Conservation (phyloP, 2,888 invertebrate species). For the Dioctria linearis region DNA sequence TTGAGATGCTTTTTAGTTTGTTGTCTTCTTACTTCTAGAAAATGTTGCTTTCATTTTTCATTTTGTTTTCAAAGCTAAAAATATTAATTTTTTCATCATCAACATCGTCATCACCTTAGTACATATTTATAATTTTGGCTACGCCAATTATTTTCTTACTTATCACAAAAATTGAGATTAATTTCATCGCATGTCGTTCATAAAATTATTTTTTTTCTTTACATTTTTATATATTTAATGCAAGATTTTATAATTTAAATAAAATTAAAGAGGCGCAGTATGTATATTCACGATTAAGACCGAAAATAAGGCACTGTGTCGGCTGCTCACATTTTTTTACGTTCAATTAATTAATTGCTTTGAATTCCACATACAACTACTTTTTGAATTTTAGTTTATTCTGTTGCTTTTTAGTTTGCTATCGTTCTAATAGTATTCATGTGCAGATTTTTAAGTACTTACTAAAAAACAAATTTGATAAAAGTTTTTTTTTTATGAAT, state of each 20-base stretch:
- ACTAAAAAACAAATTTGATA: too few species aligned
- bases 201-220: neutral
- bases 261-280: constrained; percentile 1
- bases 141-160: constrained; percentile 9
- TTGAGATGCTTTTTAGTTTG: neutral
- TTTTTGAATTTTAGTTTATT: neutral
- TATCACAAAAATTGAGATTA: constrained; percentile 45
- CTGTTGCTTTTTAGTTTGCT: neutral
- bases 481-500: too few species aligned
- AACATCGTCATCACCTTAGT: neutral
- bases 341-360: too few species aligned
- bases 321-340: constrained; percentile 3
- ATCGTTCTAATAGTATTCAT: neutral
- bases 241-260: neutral
- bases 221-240: neutral
- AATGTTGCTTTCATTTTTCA: neutral
- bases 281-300: constrained; percentile 31
- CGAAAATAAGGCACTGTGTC: constrained; percentile 46
- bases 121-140: constrained; percentile 19
- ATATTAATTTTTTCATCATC: neutral
- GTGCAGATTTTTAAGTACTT: neutral
- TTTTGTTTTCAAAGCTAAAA: neutral
- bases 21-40: neutral
- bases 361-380: too few species aligned
- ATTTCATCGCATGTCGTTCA: constrained; percentile 10